These are phyloP conservation scores for Lepidurus arcticus DNA, from an alignment of 1,140 invertebrate genomes.

Conservation along the genomic window DNA sequence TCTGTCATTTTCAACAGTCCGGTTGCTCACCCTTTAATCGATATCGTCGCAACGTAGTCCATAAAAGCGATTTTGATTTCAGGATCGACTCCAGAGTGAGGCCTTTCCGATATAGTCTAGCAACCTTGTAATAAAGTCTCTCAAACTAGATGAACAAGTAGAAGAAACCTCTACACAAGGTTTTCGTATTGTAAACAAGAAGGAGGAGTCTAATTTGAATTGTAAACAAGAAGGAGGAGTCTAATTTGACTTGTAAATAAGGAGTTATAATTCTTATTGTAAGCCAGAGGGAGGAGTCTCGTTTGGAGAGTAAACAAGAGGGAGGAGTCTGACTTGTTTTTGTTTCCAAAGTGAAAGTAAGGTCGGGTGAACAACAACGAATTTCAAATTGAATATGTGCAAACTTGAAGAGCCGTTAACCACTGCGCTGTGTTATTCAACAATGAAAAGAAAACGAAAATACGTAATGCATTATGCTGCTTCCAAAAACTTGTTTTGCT, in stretches of 20 bases:
- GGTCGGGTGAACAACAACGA: background rate
- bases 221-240: too few species aligned
- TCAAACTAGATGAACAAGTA: too few species aligned
- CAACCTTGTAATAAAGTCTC: background rate
- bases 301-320: too few species aligned
- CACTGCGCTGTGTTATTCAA: background rate
- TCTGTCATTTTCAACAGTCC: background rate
- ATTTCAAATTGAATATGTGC: background rate
- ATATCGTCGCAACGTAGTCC: background rate
- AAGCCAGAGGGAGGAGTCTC: too few species aligned
- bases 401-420: background rate
- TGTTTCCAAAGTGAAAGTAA: background rate
- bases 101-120: background rate
- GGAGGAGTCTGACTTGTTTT: too few species aligned
- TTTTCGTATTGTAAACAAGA: too few species aligned
- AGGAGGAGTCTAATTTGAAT: too few species aligned
- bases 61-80: background rate
- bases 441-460: background rate
- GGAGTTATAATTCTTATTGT: too few species aligned
- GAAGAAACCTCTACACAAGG: too few species aligned
- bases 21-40: background rate
- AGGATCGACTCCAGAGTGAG: background rate
- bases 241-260: too few species aligned
- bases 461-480: constrained; percentile 2
- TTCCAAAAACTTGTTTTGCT: background rate